Evolutionary conservation across 2,888 invertebrate species (phyloP).

Genomic region (Drepanosiphum platanoidis): DNA sequence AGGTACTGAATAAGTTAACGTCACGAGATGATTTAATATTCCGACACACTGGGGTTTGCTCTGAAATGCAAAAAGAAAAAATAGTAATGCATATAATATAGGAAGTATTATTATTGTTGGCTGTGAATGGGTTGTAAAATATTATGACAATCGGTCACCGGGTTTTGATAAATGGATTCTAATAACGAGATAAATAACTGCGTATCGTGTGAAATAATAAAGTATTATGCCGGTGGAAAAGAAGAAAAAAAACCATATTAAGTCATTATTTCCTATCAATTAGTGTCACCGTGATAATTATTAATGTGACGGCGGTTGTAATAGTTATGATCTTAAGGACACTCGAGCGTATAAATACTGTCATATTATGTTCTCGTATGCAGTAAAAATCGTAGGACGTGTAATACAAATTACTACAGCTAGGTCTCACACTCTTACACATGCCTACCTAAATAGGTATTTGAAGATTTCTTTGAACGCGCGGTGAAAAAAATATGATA

Average conservation of each 20-base stretch:
- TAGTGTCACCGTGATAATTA: slow-evolving; percentile 20
- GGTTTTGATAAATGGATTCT: neutral
- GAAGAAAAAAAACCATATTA: slow-evolving; percentile 14
- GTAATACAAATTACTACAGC: neutral
- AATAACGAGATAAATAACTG: neutral
- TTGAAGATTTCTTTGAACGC: neutral
- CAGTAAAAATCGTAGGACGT: neutral
- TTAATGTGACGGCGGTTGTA: neutral
- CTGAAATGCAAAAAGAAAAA: no score
- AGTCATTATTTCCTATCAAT: slow-evolving; percentile 25
- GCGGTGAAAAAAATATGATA: no score
- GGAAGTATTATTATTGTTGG: no score
- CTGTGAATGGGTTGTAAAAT: neutral
- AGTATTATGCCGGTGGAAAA: neutral
- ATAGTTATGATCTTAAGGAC: slow-evolving; percentile 30
- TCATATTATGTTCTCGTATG: neutral
- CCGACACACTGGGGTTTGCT: no score
- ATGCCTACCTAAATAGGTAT: no score
- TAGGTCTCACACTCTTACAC: neutral
- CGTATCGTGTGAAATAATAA: slow-evolving; percentile 30
- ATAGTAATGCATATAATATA: no score
- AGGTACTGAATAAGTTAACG: no score
- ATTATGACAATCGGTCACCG: neutral
- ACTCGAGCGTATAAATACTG: slow-evolving; percentile 14
- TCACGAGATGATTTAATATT: no score